Conservation (phyloP, 2,888 invertebrate species). For the Halocaridina rubra region DNA sequence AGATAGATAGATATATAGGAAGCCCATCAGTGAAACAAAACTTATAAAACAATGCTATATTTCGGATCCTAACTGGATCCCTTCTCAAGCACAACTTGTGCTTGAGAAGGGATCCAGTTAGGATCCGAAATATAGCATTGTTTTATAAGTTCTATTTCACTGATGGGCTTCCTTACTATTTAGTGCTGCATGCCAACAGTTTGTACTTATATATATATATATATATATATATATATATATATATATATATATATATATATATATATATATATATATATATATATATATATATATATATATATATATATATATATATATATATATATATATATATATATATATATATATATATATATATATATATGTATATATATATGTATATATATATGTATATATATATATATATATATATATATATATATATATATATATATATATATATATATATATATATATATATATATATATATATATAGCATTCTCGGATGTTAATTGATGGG, state of each 20-base stretch:
- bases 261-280: background rate
- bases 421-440: conserved; percentile 1
- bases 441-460: background rate
- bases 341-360: background rate
- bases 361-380: background rate
- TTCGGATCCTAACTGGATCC: too few relatives aligned
- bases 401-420: background rate
- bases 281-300: background rate
- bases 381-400: background rate
- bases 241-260: background rate
- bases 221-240: background rate
- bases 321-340: background rate
- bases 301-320: background rate
- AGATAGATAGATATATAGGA: too few relatives aligned
- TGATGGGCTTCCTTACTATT: background rate
- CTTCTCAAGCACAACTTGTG: too few relatives aligned
- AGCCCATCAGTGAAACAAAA: too few relatives aligned
- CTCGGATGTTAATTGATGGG: too few relatives aligned
- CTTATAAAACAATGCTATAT: too few relatives aligned
- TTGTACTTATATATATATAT: background rate
- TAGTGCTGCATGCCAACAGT: background rate
- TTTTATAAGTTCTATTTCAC: background rate
- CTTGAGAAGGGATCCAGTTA: too few relatives aligned
- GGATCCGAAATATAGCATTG: too few relatives aligned
- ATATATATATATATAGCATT: too few relatives aligned